Conservation (phyloP, 2,888 invertebrate species). For the Catotricha subobsoleta region DNA sequence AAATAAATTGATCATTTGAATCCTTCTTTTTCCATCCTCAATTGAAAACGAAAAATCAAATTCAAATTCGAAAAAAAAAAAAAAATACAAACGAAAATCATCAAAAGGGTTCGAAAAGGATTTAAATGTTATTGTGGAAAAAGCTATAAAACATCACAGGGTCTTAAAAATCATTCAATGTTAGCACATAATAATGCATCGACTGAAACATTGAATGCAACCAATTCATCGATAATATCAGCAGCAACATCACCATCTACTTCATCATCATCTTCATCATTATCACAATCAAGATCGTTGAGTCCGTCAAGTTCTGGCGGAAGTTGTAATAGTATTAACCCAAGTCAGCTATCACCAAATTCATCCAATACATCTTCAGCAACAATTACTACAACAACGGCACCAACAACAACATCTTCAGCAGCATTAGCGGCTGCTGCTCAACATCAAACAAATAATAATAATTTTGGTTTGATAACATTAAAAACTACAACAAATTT, state of each 20-base stretch:
- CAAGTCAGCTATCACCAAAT: slow-evolving; percentile 14
- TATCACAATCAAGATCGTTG: slow-evolving; percentile 10
- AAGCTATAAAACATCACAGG: slow-evolving; percentile 65
- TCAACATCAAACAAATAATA: slow-evolving; percentile 10
- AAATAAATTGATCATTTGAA: not conserved
- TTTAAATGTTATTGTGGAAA: slow-evolving; percentile 74
- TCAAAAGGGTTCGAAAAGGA: slow-evolving; percentile 52
- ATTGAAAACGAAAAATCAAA: not conserved
- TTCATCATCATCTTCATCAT: slow-evolving; percentile 14
- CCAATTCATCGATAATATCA: slow-evolving; percentile 4
- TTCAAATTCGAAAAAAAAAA: not conserved
- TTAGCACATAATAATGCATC: slow-evolving; percentile 24
- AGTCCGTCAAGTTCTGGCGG: slow-evolving; percentile 30
- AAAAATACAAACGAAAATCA: not conserved
- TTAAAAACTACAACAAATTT: slow-evolving; percentile 23
- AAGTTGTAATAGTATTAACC: slow-evolving; percentile 20
- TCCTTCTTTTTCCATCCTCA: not conserved
- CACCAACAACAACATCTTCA: slow-evolving; percentile 10
- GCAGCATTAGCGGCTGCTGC: not conserved
- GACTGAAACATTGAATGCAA: slow-evolving; percentile 13
- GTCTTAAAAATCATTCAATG: slow-evolving; percentile 52
- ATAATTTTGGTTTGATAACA: slow-evolving; percentile 28
- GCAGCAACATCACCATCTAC: slow-evolving; percentile 29
- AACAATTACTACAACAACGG: slow-evolving; percentile 9
- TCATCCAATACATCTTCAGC: not conserved